Base-by-base conservation (phyloP, 2,113 vertebrate species). In the Theristicus caerulescens region DNA sequence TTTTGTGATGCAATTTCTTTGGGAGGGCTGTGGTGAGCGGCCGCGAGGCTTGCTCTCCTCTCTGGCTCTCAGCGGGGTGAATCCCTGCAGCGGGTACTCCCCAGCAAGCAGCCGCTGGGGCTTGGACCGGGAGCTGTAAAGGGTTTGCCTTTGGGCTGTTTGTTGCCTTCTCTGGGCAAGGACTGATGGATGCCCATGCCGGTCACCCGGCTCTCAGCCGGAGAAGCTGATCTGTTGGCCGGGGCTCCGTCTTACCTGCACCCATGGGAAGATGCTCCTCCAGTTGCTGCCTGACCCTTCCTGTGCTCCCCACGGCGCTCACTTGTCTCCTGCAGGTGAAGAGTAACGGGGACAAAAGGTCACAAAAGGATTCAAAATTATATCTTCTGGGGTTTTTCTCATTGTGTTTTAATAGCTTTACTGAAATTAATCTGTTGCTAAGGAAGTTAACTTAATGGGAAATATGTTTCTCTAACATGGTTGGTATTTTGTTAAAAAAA, bases 151-250 rank as follows among this genome's bases (percentile, higher is more conserved):
- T 40, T 7, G 66, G 42, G 29, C 18, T 69, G 16, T 42, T 42
- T 13, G 20, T 40, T 31, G 29, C 32, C 34, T 40, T 27, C 61
- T 79, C 29, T 8, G 27, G 42, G 72, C 20, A 34, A 26, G 58
- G 61, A 47, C 46, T 34, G 24, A 10, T 3, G 9, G 8, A 2
- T 8, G 9, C 7, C 49, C 0, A 1, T 12, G 32, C 16, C 1
- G 6, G 9, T 32, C 13, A 4, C 31, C 69, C 10, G 40, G 24
- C 11, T 16, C 17, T 2, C 40, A 15, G 40, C 16, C 2, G 5
- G 16, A 42, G 42, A 21, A n/a, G 31, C 27, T 11, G 36, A 9
- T 8, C 58, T 13, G 4, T 9, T 42, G 46, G 10, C 14, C 24
- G 19, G 25, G 65, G 40, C 32, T 13, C 18, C 52, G 2, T 6